A percentile compares a stretch with the other conserved stretches of the same genome.
Evolutionary conservation across 2,888 invertebrate genomes (phyloP).

Genomic region (Caenorhabditis uteleia): DNA sequence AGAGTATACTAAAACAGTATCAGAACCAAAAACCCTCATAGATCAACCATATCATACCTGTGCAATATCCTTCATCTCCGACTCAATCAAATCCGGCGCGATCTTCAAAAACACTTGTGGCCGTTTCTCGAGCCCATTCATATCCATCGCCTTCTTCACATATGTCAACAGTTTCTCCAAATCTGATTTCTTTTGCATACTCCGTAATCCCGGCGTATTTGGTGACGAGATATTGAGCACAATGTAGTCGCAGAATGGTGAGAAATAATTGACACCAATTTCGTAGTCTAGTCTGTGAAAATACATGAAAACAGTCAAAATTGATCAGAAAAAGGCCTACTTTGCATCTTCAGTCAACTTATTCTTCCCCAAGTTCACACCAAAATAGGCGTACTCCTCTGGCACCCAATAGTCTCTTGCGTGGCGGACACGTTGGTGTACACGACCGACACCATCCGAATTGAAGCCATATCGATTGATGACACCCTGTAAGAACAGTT

Average conservation of each 20-base stretch:
- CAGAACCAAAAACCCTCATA: background rate
- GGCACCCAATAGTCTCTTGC: conserved; percentile 28
- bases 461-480: conserved; percentile 83
- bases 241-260: conserved; percentile 86
- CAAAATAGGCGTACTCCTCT: conserved; percentile 73
- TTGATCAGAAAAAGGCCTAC: conserved; percentile 16
- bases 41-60: too few relatives aligned
- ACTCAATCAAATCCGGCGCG: conserved; percentile 83
- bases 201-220: conserved; percentile 89
- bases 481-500: conserved; percentile 44
- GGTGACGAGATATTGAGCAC: conserved; percentile 97
- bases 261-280: conserved; percentile 83
- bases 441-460: conserved; percentile 82
- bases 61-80: conserved; percentile 83
- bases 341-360: conserved; percentile 80
- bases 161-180: conserved; percentile 77
- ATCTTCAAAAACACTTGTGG: conserved; percentile 78
- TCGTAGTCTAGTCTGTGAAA: conserved; percentile 62
- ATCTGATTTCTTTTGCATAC: conserved; percentile 78
- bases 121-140: conserved; percentile 41
- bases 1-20: too few relatives aligned
- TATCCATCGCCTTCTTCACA: conserved; percentile 52
- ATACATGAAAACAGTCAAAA: background rate
- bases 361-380: conserved; percentile 95
- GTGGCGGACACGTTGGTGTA: conserved; percentile 54